Evolutionary conservation across 1,140 invertebrate species (phyloP), one percentile per base, ranked within the genome.

Genomic region (Hermetia illucens): DNA sequence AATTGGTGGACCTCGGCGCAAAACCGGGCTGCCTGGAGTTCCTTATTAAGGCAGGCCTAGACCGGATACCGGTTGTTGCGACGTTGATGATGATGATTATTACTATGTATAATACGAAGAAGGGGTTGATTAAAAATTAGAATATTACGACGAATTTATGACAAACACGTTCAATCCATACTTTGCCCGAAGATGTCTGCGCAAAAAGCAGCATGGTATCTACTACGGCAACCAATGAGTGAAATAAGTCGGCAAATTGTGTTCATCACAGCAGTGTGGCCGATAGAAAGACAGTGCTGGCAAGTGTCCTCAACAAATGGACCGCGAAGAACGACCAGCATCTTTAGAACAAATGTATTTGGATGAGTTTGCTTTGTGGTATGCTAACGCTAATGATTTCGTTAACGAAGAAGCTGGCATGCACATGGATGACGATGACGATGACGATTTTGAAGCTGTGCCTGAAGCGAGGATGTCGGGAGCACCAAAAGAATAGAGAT

Each of bases 151-250:
- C 24, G 22, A 56, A 48, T 44, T 52, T 44, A 46, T 48, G 50
- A 51, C 47, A 36, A 53, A 53, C 42, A 50, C 49, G 6, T 61
- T 59, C 45, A 59, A 61, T 35, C 55, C 53, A 1, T 59, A 43
- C 42, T 36, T 61, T 40, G 46, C 46, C 19, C 42, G 43, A n/a
- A 63, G 36, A 62, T 62, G 43, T 47, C 53, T 37, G 48, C 51
- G 2, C 61, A 62, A 50, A 61, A 63, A 52, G 61, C 59, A 37
- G 62, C 60, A 33, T 63, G 60, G 58, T 63, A 55, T 52, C 24
- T 62, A n/a, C 36, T 55, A 36, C 19, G 42, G 4, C 37, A 46
- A 22, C 45, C 44, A 18, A 51, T 52, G 47, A 44, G 39, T 10
- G 19, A 40, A 19, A 35, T 45, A 29, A 51, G 45, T 18, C 36